Evolutionary conservation across 2,888 invertebrate genomes (phyloP), one percentile per base, ranked within the genome.

Genomic region (Tanytarsus gracilentus): DNA sequence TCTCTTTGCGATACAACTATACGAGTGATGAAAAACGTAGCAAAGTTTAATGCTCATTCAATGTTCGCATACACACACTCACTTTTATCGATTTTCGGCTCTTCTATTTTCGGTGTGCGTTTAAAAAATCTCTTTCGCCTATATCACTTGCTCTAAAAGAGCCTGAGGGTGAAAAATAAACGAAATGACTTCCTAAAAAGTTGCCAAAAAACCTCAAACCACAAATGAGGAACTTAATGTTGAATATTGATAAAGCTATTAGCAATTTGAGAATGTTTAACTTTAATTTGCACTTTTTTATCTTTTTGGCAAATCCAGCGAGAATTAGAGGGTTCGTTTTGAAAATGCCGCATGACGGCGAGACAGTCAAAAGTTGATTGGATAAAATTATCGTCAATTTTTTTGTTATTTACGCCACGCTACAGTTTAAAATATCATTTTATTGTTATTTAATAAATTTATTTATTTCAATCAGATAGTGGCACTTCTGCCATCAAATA

Each of bases 31-130:
- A 44, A 18, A 23, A 44, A 44, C 23, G 44, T 23, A 44, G 44
- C 44, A 44, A 44, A 44, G 16, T 44, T 21, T 18, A 44, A 8
- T 44, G 44, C 44, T 44, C 44, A n/a, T n/a, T n/a, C n/a, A n/a
- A n/a, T n/a, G n/a, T n/a, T n/a, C n/a, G n/a, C n/a, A n/a, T n/a
- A n/a, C n/a, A n/a, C n/a, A n/a, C n/a, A 44, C 16, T 23, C 23
- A 18, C 44, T 44, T 44, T 44, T 44, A 44, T 44, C 21, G 44
- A 44, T 44, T 44, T 44, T 44, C 44, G 16, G 16, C 9, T 44
- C 44, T 44, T 44, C 44, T 44, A 44, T 44, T 44, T 44, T 44
- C 44, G 44, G 23, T 44, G 44, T 23, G 44, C 23, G 18, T 44
- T 23, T 44, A 23, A 44, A 23, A 23, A 18, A 23, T 44, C 16